Conservation (phyloP, 2,888 invertebrate species). For the Lepidochrysops patricia region DNA sequence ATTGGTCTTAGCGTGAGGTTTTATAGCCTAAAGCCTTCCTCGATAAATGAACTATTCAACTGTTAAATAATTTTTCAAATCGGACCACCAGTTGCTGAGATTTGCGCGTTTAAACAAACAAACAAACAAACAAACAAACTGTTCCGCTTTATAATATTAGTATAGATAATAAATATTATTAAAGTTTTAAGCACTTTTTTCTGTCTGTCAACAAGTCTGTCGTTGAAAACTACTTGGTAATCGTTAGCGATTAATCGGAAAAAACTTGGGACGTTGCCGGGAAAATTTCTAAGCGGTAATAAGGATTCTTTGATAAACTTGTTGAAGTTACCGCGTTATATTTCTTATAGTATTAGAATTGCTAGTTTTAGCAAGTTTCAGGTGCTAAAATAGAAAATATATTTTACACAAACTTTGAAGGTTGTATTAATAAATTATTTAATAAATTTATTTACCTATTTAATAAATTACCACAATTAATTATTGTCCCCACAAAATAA, state of each 20-base stretch:
- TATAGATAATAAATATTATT: too few species aligned
- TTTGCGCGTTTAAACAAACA: too few species aligned
- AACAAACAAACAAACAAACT: too few species aligned
- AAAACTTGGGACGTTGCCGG: constrained; percentile 2
- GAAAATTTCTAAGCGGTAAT: not conserved
- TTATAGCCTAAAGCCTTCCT: too few species aligned
- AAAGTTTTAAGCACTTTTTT: too few species aligned
- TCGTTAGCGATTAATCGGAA: constrained; percentile 9
- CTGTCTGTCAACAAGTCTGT: not conserved
- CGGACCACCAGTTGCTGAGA: too few species aligned
- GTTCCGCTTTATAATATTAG: too few species aligned
- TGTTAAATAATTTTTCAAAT: too few species aligned
- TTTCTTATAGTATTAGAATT: not conserved
- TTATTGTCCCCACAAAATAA: not conserved
- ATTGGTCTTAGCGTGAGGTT: too few species aligned
- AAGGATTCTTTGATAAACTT: not conserved
- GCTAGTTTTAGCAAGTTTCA: not conserved
- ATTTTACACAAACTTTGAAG: not conserved
- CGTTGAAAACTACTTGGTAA: not conserved
- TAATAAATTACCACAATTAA: not conserved
- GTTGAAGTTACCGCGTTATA: not conserved
- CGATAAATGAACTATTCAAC: too few species aligned
- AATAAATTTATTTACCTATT: too few species aligned
- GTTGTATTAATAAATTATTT: too few species aligned
- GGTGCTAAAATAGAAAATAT: not conserved